These are phyloP conservation scores for Platorchestia sp. DNA, from an alignment of 1,140 invertebrate genomes.

Conservation along the genomic window DNA sequence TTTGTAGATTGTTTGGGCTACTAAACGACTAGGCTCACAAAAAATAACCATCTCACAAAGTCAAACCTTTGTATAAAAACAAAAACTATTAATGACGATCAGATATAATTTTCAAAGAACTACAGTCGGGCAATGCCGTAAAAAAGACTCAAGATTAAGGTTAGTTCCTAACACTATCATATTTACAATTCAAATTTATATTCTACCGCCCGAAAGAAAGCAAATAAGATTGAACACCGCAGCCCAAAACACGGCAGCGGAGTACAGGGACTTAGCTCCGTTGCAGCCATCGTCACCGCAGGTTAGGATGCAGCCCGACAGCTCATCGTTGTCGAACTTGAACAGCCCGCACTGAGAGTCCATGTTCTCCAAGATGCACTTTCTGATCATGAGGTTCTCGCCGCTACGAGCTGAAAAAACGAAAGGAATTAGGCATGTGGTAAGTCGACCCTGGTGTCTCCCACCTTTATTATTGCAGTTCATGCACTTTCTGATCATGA, in stretches of 20 bases:
- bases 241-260: not conserved
- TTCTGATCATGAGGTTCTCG: conserved; percentile 73
- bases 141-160: not conserved
- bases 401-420: conserved; percentile 68
- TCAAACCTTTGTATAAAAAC: not conserved
- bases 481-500: conserved; percentile 74
- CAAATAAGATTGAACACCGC: not conserved
- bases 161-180: not conserved
- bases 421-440: not conserved
- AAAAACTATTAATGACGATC: not conserved
- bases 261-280: conserved; percentile 60
- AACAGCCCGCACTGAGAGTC: conserved; percentile 75
- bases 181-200: not conserved
- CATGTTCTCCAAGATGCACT: conserved; percentile 76
- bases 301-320: conserved; percentile 75
- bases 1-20: not conserved
- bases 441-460: not conserved
- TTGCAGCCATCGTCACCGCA: conserved; percentile 75
- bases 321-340: conserved; percentile 72
- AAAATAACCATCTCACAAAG: not conserved
- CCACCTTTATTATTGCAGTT: not conserved
- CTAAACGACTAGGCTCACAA: not conserved
- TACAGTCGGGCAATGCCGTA: not conserved
- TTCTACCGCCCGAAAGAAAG: not conserved
- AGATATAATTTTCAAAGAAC: not conserved